Percentiles rank a stretch among this genome's conserved stretches.
phyloP scores from a whole-genome alignment of 2,888 invertebrate species.

The Philonicus albiceps region DNA sequence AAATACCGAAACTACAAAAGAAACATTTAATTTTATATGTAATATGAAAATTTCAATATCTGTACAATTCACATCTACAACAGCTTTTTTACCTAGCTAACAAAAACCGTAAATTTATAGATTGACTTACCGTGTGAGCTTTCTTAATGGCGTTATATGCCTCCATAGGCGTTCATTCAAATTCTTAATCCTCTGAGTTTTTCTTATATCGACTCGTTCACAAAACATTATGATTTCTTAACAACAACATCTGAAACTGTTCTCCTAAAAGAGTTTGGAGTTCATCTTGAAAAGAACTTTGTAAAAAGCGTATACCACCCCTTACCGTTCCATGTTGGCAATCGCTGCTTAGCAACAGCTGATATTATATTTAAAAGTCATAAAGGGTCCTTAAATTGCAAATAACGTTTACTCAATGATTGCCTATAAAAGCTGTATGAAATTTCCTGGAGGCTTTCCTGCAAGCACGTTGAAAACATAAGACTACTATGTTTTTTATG shows the following conservation, averaged over 20 bases:
- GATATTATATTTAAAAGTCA: not conserved
- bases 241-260: not conserved
- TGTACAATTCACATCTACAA: no score
- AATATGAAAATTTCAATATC: no score
- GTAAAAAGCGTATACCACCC: not conserved
- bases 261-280: not conserved
- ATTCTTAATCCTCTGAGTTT: not conserved
- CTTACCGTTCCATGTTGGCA: not conserved
- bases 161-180: not conserved
- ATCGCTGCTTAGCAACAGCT: not conserved
- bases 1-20: no score
- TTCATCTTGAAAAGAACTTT: not conserved
- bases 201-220: not conserved
- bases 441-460: not conserved
- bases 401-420: not conserved
- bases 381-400: not conserved
- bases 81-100: not conserved
- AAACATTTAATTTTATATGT: no score
- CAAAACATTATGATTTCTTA: not conserved
- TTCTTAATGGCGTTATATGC: not conserved
- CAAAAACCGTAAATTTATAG: not conserved
- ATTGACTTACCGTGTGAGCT: not conserved
- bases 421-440: not conserved
- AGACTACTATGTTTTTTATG: not conserved
- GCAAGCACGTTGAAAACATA: not conserved